Percentiles rank a stretch among this genome's conserved stretches.
Conservation (phyloP, 2,888 invertebrate genomes). For the Acrobasis consociella region DNA sequence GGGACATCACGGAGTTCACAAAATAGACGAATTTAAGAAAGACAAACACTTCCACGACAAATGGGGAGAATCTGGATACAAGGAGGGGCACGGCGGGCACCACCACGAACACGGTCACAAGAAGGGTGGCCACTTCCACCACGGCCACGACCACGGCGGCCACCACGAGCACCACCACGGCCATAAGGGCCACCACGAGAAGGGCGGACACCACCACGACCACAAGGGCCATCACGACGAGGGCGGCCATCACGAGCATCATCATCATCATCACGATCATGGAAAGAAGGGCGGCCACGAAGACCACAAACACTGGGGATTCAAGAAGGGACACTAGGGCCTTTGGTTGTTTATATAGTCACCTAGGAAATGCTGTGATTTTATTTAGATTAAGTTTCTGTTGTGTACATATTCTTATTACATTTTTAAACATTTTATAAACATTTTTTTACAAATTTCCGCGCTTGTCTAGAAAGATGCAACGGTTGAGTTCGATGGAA, state of each 20-base stretch:
- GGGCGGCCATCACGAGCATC: conserved; percentile 89
- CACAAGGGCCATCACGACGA: conserved; percentile 91
- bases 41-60: conserved; percentile 93
- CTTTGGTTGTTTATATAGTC: conserved; percentile 6
- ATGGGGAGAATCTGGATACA: conserved; percentile 89
- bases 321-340: conserved; percentile 79
- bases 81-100: conserved; percentile 89
- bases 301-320: conserved; percentile 91
- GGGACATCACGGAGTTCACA: conserved; percentile 92
- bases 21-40: conserved; percentile 92
- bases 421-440: not conserved
- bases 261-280: conserved; percentile 87
- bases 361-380: not conserved
- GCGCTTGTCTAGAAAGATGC: no score
- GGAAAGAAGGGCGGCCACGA: conserved; percentile 91
- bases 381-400: conserved; percentile 20
- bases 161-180: conserved; percentile 91
- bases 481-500: no score
- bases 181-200: conserved; percentile 90
- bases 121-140: conserved; percentile 91
- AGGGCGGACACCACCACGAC: conserved; percentile 90
- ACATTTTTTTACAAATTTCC: no score
- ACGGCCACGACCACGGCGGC: conserved; percentile 89
- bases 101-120: conserved; percentile 90
- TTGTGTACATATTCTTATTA: conserved; percentile 23